These are phyloP conservation scores for Lasioglossum oenotherae DNA, from an alignment of 2,888 invertebrate genomes.

Conservation along the genomic window DNA sequence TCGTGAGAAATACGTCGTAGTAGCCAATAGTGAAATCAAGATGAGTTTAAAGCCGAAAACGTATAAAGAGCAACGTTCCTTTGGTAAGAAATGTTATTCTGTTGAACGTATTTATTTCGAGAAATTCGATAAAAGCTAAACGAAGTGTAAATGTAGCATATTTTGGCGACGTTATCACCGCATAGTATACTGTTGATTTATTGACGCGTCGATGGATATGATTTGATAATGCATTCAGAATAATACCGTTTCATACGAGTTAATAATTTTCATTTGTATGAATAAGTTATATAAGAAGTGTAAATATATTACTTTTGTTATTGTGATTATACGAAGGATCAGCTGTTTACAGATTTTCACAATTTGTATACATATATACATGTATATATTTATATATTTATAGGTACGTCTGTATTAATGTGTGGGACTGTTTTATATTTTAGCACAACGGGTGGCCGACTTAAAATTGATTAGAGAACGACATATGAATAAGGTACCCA, in stretches of 20 bases:
- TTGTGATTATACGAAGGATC: background rate
- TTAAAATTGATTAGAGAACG: constrained; percentile 77
- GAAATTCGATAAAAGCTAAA: constrained; percentile 14
- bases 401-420: background rate
- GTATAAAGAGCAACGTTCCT: constrained; percentile 81
- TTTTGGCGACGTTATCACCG: background rate
- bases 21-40: constrained; percentile 47
- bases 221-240: background rate
- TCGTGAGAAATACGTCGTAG: constrained; percentile 58
- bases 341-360: background rate
- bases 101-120: constrained; percentile 11
- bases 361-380: background rate
- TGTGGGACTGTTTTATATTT: constrained; percentile 20
- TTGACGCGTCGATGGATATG: constrained; percentile 3
- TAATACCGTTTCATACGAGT: background rate
- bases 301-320: background rate
- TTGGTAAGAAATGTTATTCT: constrained; percentile 72
- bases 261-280: constrained; percentile 27
- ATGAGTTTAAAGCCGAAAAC: constrained; percentile 77
- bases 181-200: constrained; percentile 23
- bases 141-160: constrained; percentile 15
- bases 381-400: background rate
- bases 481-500: constrained; percentile 85
- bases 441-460: constrained; percentile 78
- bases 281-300: constrained; percentile 28